These are phyloP conservation scores for rat (Rattus norvegicus) DNA, from an alignment of 2,113 vertebrate genomes.

Conservation along the genomic window DNA sequence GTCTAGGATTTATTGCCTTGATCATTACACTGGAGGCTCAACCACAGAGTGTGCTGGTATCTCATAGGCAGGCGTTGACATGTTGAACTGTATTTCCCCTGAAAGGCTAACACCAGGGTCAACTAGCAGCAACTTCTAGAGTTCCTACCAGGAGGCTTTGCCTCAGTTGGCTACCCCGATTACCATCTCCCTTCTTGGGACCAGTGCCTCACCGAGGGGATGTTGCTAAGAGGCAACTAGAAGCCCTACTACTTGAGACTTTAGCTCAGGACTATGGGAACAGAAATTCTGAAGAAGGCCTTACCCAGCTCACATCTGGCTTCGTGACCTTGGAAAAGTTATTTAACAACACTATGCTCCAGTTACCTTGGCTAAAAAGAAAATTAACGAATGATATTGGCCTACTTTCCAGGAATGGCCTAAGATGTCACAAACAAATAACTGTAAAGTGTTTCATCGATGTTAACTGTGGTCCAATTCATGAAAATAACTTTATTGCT, in stretches of 20 bases:
- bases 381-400: slow-evolving; percentile 46
- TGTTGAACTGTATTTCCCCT: background rate
- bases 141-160: background rate
- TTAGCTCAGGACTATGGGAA: background rate
- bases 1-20: background rate
- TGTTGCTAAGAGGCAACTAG: background rate
- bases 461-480: slow-evolving; percentile 56
- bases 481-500: slow-evolving; percentile 63
- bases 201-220: background rate
- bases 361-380: slow-evolving; percentile 50
- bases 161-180: background rate
- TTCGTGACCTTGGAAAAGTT: slow-evolving; percentile 47
- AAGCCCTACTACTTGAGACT: background rate
- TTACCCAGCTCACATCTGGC: background rate
- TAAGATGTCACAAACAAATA: slow-evolving; percentile 72
- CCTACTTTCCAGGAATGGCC: slow-evolving; percentile 55
- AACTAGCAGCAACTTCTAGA: background rate
- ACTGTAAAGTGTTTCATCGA: slow-evolving; percentile 61
- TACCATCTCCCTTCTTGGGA: background rate
- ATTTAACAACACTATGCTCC: slow-evolving; percentile 37
- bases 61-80: accelerated
- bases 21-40: background rate
- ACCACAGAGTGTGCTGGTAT: background rate
- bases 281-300: background rate
- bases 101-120: background rate